A percentile compares a stretch with the other conserved stretches of the same genome.
Evolutionary conservation across 1,140 invertebrate genomes (phyloP).

Genomic region (Paracyclopina nana): DNA sequence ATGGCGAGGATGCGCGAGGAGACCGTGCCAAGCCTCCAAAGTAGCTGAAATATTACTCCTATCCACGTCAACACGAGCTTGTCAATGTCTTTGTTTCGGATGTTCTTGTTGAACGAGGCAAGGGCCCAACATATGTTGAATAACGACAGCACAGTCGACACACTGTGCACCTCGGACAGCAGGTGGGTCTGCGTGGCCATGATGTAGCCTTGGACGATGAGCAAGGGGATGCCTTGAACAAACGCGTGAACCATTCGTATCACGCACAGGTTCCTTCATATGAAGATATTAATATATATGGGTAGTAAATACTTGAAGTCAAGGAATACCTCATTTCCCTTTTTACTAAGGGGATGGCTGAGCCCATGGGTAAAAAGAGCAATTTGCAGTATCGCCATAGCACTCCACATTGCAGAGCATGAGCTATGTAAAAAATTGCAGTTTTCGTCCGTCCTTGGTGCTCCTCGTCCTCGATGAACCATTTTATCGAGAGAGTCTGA

Average conservation of each 20-base stretch:
- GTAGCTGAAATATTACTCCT: constrained; percentile 61
- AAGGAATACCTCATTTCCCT: constrained; percentile 60
- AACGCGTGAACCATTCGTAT: constrained; percentile 65
- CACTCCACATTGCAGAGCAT: constrained; percentile 56
- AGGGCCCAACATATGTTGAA: constrained; percentile 74
- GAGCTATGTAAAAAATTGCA: constrained; percentile 33
- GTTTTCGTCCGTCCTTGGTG: constrained; percentile 14
- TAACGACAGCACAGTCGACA: constrained; percentile 56
- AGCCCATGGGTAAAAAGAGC: constrained; percentile 67
- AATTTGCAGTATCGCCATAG: constrained; percentile 64
- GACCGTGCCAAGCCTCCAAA: constrained; percentile 66
- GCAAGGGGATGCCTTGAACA: constrained; percentile 62
- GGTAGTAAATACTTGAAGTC: too few relatives aligned
- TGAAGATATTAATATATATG: too few relatives aligned
- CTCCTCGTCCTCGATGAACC: constrained; percentile 17
- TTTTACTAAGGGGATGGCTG: constrained; percentile 52
- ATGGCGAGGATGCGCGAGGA: constrained; percentile 54
- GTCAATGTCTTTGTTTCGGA: constrained; percentile 47
- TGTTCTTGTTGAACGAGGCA: constrained; percentile 70
- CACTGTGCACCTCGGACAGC: constrained; percentile 50
- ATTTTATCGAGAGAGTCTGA: constrained; percentile 20
- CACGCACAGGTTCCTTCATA: constrained; percentile 51
- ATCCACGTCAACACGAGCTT: constrained; percentile 65
- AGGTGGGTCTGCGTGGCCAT: constrained; percentile 24
- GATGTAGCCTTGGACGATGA: constrained; percentile 58